Base-by-base conservation (phyloP, 2,888 invertebrate genomes). In the Leucozona laternaria region DNA sequence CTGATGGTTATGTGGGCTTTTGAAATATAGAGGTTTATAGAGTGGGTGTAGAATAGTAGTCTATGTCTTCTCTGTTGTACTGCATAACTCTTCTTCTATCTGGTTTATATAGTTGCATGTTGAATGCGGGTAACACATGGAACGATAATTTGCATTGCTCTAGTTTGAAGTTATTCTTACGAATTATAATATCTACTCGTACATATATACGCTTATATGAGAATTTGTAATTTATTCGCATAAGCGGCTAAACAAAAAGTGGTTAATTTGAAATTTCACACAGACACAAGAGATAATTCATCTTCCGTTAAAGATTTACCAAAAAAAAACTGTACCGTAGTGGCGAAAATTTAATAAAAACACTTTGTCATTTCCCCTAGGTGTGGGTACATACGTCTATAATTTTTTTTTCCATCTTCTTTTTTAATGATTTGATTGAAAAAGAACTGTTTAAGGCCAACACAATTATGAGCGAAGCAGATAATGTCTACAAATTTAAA, bases 111-210 rank as follows among this genome's bases (percentile, higher is more conserved):
- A 50, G 34, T 48, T 75, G 75, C 73, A 73, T 75, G 75, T 43
- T 34, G 45, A 55, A 50, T 50, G 53, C n/a, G 20, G 53, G 62
- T 34, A 80, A 55, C 75, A 70, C 60, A 62, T 68, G 76, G 75
- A 75, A 28, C 75, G 43, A 75, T 70, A 80, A 80, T 80, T 80
- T 80, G 57, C 79, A 79, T 79, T 72, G 71, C 62, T 72, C 62
- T 17, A 72, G 72, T 79, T 79, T 72, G 55, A 57, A 79, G 37
- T 58, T 37, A 31, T 48, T 66, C 43, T 55, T 37, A 66, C 43
- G 68, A 68, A 68, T 48, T 57, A 57, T 60, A 75, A 80, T 68
- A 45, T 43, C 22, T 50, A 13, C 22, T 22, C 22, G 22, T 15
- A 13, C 11, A 45, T n/a, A 45, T 22, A 50, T 66, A 20, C 31